Evolutionary conservation across 1,140 invertebrate species (phyloP), one percentile per base, ranked within the genome.

Genomic region (Polypedilum pembai): DNA sequence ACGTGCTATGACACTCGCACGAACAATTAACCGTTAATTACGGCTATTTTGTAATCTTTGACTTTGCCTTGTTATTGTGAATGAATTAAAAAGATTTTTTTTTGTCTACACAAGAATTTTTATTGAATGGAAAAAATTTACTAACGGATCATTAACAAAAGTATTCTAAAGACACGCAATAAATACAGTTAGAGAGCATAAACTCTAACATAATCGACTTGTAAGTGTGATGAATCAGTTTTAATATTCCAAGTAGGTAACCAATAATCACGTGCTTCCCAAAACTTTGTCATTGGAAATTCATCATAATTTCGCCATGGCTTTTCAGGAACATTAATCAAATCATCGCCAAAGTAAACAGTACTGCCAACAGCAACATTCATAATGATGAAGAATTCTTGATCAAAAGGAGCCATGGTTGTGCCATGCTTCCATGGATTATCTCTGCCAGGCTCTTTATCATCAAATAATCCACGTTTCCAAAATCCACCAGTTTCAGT

Each of bases 131-230:
- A 33, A 33, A 33, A 5, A 33, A 33, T 33, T 33, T 33, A 3
- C 24, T 33, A 33, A 33, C 24, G 24, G 24, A 33, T 33, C 24
- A 33, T 33, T 33, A 33, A 33, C 24, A 33, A 33, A 33, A 33
- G 24, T 5, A 33, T 33, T 33, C 5, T 33, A 33, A 33, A 33
- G 24, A 33, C 8, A 8, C 41, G 41, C 8, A 15, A 56, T 12
- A 56, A 4, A 0, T 56, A 56, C 10, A 45, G 41, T 85, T 82
- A 88, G 7, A 87, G 45, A 12, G 86, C 83, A 78, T 80, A 87
- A 15, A 89, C 84, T 80, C 80, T 80, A n/a, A 89, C 79, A 76
- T 87, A 87, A 77, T 90, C 87, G 15, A 90, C 81, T 78, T 86
- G 79, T 72, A 90, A 80, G 18, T 69, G 17, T 41, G 85, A 82